Conservation (phyloP, 2,113 vertebrate species). For the Phocoena sinus region DNA sequence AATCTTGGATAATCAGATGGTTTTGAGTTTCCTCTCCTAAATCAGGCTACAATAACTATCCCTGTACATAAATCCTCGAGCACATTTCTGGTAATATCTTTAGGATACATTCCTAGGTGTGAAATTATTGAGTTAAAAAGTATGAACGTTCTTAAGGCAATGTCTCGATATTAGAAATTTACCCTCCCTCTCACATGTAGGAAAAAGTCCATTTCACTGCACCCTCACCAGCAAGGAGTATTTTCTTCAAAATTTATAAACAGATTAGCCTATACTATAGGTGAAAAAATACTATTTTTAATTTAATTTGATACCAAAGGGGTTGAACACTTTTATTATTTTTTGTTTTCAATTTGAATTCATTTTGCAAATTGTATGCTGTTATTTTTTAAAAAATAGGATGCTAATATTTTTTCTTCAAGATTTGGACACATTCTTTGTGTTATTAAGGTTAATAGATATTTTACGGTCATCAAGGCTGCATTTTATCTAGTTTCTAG, state of each 20-base stretch:
- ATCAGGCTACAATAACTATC: background rate
- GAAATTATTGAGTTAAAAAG: background rate
- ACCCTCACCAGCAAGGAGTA: background rate
- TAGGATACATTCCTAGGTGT: background rate
- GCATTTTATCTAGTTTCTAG: background rate
- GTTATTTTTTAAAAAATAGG: background rate
- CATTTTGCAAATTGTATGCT: background rate
- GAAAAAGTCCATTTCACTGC: background rate
- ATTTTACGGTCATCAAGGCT: background rate
- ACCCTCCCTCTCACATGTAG: too few species aligned
- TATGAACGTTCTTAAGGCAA: background rate
- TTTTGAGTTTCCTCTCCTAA: background rate
- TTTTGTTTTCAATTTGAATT: background rate
- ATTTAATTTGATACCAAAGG: background rate
- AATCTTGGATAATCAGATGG: background rate
- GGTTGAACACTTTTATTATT: background rate
- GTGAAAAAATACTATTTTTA: background rate
- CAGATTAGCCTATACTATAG: background rate
- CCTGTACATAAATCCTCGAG: background rate
- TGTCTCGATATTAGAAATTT: background rate
- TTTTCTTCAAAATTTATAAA: background rate
- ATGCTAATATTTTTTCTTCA: background rate
- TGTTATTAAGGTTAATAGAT: background rate
- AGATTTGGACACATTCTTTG: background rate
- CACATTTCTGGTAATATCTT: background rate